phyloP scores from a whole-genome alignment of 2,797 vertebrate genomes.

The Falco biarmicus region DNA sequence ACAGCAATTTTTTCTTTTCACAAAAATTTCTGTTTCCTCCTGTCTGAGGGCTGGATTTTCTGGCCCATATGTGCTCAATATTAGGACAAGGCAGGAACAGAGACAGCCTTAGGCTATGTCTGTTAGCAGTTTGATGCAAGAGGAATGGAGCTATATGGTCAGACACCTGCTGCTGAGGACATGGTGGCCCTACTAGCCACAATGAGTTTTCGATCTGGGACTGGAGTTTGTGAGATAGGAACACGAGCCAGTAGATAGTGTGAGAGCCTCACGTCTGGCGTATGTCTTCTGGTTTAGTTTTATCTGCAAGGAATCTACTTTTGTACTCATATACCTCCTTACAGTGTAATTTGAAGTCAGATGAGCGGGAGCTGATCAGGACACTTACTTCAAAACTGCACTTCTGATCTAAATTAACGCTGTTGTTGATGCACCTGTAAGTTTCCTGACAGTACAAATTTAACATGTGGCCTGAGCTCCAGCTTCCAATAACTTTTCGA shows the following conservation, averaged over 20 bases:
- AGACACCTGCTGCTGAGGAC: not conserved
- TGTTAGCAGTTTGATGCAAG: not conserved
- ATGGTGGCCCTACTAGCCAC: not conserved
- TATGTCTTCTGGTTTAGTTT: not conserved
- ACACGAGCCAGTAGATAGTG: accelerated
- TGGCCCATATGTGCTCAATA: not conserved
- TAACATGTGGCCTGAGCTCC: not conserved
- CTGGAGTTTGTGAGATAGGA: not conserved
- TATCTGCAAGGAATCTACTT: not conserved
- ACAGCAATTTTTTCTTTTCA: not conserved
- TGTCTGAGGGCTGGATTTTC: not conserved
- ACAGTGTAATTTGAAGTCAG: not conserved
- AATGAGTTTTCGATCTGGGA: not conserved
- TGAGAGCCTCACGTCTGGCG: not conserved
- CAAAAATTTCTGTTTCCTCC: not conserved
- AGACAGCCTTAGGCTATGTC: not conserved
- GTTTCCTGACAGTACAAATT: not conserved
- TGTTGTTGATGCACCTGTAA: not conserved
- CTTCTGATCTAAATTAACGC: not conserved
- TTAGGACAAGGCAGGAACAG: not conserved
- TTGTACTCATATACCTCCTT: not conserved
- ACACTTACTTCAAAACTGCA: not conserved
- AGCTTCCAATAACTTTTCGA: not conserved
- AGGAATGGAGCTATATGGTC: not conserved
- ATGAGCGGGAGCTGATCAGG: not conserved